Conservation (phyloP, 2,113 vertebrate species). For the Copsychus sechellarum region DNA sequence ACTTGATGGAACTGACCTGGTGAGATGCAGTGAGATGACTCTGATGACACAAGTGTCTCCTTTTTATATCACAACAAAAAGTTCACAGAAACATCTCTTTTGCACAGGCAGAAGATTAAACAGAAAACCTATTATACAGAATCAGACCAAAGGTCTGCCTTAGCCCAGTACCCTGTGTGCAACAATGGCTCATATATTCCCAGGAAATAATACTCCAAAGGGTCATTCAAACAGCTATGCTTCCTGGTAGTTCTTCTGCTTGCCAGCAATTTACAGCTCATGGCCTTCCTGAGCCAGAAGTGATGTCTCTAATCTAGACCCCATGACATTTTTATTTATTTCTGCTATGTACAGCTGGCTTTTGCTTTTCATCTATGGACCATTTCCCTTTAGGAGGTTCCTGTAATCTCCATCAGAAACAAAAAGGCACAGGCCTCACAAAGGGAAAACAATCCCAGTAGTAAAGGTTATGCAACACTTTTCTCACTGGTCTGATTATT, state of each 20-base stretch:
- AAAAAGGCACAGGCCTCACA: not conserved
- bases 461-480: not conserved
- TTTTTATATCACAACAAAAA: not conserved
- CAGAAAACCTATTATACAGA: not conserved
- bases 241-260: not conserved
- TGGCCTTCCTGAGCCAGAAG: constrained; percentile 16
- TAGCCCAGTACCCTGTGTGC: not conserved
- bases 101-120: not conserved
- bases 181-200: not conserved
- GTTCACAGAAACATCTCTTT: not conserved
- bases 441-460: not conserved
- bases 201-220: constrained; percentile 6
- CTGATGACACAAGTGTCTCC: not conserved
- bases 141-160: not conserved
- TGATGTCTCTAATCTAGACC: not conserved
- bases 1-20: not conserved
- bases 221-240: not conserved
- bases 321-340: not conserved
- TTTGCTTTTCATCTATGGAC: not conserved
- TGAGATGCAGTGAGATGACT: not conserved
- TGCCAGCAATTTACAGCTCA: not conserved
- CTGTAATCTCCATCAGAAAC: not conserved
- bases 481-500: not conserved
- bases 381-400: not conserved
- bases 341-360: not conserved